Conservation (phyloP, 2,888 invertebrate species). For the Orchesella flavescens region DNA sequence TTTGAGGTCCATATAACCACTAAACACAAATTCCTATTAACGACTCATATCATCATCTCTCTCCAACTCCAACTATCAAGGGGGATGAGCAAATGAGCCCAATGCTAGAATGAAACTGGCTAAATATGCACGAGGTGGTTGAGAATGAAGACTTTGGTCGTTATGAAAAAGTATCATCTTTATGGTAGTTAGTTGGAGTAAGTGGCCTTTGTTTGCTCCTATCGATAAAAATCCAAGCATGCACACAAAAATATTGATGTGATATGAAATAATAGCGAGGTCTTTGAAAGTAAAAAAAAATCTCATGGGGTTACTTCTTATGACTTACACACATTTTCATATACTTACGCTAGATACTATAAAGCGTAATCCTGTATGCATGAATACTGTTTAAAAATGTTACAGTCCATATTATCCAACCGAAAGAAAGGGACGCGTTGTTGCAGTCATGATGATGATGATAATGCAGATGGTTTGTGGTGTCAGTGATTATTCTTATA, state of each 20-base stretch:
- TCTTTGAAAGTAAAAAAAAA: conserved; percentile 53
- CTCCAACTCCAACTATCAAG: background rate
- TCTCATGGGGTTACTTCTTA: background rate
- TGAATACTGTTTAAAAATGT: no score
- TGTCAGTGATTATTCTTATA: conserved; percentile 4
- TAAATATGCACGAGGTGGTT: background rate
- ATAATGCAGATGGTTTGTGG: background rate
- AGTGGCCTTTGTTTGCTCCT: conserved; percentile 54
- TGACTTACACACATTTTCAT: conserved; percentile 13
- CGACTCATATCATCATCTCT: background rate
- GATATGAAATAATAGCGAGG: conserved; percentile 34
- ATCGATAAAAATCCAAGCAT: conserved; percentile 8
- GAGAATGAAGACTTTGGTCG: conserved; percentile 24
- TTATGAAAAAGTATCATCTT: conserved; percentile 13
- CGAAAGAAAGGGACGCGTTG: conserved; percentile 13
- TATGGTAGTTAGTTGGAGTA: background rate
- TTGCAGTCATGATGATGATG: background rate
- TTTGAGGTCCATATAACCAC: conserved; percentile 43
- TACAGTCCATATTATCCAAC: background rate
- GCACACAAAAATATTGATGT: background rate
- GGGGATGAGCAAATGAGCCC: conserved; percentile 40
- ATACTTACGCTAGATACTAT: no score
- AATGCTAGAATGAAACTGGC: conserved; percentile 9
- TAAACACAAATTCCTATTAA: background rate
- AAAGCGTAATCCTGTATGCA: no score